Base-by-base conservation (phyloP, 2,797 vertebrate genomes). In the Danio jaintianensis region DNA sequence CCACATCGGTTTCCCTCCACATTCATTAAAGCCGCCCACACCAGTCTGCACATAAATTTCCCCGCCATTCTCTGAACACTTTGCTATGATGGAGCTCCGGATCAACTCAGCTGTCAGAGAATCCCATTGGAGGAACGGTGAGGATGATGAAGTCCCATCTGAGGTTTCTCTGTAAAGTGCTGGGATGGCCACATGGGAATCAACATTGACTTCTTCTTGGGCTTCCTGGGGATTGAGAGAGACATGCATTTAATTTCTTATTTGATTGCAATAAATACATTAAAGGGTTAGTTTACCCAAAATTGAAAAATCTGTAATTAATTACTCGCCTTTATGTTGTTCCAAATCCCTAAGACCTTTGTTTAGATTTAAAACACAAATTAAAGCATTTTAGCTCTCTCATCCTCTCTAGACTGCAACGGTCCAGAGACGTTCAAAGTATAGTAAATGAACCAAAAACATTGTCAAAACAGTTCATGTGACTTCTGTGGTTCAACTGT, bases 21-120 rank as follows among this genome's bases (percentile, higher is more conserved):
- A 79, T 15, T 89, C 81, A 68, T 79, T 78, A 67, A 81, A 58
- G 36, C 90, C 89, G 0, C 7, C 83, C 2, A 74, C 36, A 36
- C 94, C 94, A 0, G 80, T 92, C 80, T 94, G 88, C 85, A 94
- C 82, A 69, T 93, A 95, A 45, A 95, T 86, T 16, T 91, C 87
- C 0, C 91, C 93, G 13, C 81, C 90, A 55, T 82, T 47, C 75
- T 87, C 22, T 70, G 48, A 83, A 81, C 94, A 95, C 68, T 20
- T 79, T 7, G 93, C 92, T 36, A 78, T 9, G 20, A 89, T 16
- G 67, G 38, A 89, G 50, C 88, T 87, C 69, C 79, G 83, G 74
- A 94, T 82, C 71, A 93, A 71, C 47, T 85, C 64, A 70, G 92
- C 85, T 79, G 91, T 86, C 62, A 86, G 59, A 72, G 87, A 81